These are phyloP conservation scores for Oryzias curvinotus DNA, from an alignment of 2,113 vertebrate species.

Conservation along the genomic window DNA sequence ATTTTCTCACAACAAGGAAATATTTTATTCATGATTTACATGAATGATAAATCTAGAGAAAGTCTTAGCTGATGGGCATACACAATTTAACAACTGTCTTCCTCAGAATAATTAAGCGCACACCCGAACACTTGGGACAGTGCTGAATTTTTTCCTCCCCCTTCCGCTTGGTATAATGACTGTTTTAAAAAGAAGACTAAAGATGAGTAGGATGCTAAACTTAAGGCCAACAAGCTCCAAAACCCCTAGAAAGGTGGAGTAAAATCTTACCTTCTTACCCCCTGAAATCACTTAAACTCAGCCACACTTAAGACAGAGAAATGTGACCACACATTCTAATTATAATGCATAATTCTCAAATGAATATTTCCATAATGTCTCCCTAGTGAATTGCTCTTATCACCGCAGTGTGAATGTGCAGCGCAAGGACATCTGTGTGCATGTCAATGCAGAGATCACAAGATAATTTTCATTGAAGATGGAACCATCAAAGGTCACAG, in stretches of 20 bases:
- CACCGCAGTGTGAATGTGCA: conserved; percentile 52
- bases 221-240: conserved; percentile 13
- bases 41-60: conserved; percentile 81
- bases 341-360: conserved; percentile 66
- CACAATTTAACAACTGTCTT: conserved; percentile 82
- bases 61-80: conserved; percentile 80
- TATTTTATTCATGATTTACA: conserved; percentile 84
- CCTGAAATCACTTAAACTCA: conserved; percentile 30
- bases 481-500: conserved; percentile 75
- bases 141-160: conserved; percentile 62
- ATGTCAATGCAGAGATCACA: conserved; percentile 68
- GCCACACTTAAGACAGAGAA: conserved; percentile 26
- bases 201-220: conserved; percentile 48
- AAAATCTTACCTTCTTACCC: conserved; percentile 1
- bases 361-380: conserved; percentile 72
- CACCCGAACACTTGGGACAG: conserved; percentile 68
- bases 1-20: conserved; percentile 79
- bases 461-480: conserved; percentile 75
- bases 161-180: conserved; percentile 70
- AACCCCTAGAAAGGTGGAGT: conserved; percentile 13
- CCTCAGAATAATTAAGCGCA: conserved; percentile 77
- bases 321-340: conserved; percentile 57
- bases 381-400: conserved; percentile 64
- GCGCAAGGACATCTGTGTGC: conserved; percentile 67
- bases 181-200: conserved; percentile 64